phyloP scores from a whole-genome alignment of 1,140 invertebrate species.

The Streblospio benedicti region DNA sequence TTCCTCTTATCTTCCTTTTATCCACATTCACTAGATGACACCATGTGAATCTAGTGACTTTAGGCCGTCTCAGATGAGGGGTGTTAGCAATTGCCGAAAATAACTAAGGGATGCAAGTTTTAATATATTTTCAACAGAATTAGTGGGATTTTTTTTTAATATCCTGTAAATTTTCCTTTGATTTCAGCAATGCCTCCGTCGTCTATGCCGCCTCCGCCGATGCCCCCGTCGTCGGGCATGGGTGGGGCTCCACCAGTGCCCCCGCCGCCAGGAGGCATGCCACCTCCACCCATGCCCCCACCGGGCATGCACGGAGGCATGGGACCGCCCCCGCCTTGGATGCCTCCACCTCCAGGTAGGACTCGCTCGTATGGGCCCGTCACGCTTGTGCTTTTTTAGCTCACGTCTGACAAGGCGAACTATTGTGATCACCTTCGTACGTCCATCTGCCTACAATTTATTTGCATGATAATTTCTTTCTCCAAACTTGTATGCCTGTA shows the following conservation, averaged over 20 bases:
- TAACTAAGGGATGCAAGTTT: background rate
- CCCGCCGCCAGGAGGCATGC: slow-evolving; percentile 18
- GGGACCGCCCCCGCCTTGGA: slow-evolving; percentile 20
- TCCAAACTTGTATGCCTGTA: too few relatives aligned
- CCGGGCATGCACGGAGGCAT: slow-evolving; percentile 28
- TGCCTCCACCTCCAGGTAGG: slow-evolving; percentile 25
- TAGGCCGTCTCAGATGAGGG: background rate
- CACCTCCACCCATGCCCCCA: slow-evolving; percentile 47
- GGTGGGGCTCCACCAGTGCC: slow-evolving; percentile 25
- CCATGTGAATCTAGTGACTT: background rate
- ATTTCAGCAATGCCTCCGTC: background rate
- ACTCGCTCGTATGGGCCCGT: too few relatives aligned
- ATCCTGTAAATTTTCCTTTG: background rate
- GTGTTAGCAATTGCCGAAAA: background rate
- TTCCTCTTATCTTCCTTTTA: background rate
- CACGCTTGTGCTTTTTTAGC: too few relatives aligned
- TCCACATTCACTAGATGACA: background rate
- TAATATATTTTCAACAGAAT: background rate
- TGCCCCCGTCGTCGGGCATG: background rate
- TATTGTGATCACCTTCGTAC: too few relatives aligned
- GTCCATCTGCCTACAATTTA: too few relatives aligned
- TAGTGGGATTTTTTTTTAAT: background rate
- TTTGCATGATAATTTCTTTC: too few relatives aligned
- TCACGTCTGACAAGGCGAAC: too few relatives aligned
- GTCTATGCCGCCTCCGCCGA: slow-evolving; percentile 21